phyloP scores from a whole-genome alignment of 2,113 vertebrate species.

The Naja naja region DNA sequence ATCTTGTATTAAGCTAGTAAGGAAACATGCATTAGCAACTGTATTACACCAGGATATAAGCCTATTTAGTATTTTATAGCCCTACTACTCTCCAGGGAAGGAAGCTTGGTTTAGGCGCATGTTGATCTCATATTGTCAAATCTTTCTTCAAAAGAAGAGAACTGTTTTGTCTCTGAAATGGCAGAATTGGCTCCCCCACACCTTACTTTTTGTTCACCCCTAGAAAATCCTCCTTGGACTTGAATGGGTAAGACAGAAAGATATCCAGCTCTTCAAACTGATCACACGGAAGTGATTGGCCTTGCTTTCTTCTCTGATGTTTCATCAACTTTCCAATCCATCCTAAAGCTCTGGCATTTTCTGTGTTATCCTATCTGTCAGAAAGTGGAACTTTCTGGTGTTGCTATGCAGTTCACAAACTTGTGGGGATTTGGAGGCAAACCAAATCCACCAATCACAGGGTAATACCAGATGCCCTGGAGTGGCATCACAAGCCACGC shows the following conservation, averaged over 20 bases:
- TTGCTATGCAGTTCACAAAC: too few relatives aligned
- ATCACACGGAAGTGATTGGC: background rate
- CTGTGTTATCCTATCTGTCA: background rate
- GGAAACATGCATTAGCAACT: constrained; percentile 51
- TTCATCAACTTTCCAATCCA: background rate
- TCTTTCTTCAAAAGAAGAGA: background rate
- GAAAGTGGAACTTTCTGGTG: too few relatives aligned
- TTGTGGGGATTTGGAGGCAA: too few relatives aligned
- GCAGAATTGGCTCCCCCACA: background rate
- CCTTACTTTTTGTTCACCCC: background rate
- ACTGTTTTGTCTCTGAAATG: background rate
- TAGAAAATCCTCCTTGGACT: background rate
- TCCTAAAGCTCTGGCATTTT: background rate
- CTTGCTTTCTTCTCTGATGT: background rate
- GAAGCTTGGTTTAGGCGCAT: background rate
- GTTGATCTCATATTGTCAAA: constrained; percentile 35
- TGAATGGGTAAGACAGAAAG: background rate
- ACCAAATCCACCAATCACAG: too few relatives aligned
- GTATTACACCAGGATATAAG: constrained; percentile 44
- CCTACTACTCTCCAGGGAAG: constrained; percentile 12
- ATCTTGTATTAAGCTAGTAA: constrained; percentile 27
- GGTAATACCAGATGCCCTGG: too few relatives aligned
- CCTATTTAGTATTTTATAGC: constrained; percentile 1
- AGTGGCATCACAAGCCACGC: too few relatives aligned
- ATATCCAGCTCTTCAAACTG: background rate